Conservation (phyloP, 2,113 vertebrate genomes). For the Carettochelys insculpta region DNA sequence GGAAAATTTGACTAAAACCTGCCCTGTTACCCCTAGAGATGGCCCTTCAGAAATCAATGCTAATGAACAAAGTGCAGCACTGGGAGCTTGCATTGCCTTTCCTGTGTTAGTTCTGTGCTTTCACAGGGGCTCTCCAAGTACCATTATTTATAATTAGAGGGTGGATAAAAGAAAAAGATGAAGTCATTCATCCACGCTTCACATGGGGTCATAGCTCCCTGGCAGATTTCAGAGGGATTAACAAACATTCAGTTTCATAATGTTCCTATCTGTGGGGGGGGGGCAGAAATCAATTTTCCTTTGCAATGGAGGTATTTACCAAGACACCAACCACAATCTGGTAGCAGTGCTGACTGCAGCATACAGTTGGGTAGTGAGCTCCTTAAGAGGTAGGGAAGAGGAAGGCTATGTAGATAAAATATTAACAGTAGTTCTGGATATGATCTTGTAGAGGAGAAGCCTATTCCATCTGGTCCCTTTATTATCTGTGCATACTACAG, state of each 20-base stretch:
- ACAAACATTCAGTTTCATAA: constrained; percentile 63
- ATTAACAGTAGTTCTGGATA: neutral
- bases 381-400: constrained; percentile 22
- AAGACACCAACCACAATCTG: constrained; percentile 29
- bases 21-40: constrained; percentile 50
- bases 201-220: constrained; percentile 52
- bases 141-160: constrained; percentile 71
- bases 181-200: constrained; percentile 63
- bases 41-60: constrained; percentile 64
- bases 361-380: constrained; percentile 45
- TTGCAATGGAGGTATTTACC: constrained; percentile 43
- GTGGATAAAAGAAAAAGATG: neutral
- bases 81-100: constrained; percentile 61
- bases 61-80: constrained; percentile 73
- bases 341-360: constrained; percentile 45
- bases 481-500: neutral
- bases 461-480: neutral
- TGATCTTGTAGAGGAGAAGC: neutral
- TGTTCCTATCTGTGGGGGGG: constrained; percentile 47
- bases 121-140: constrained; percentile 61
- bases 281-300: constrained; percentile 58
- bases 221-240: constrained; percentile 67
- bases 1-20: constrained; percentile 4
- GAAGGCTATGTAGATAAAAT: constrained; percentile 23
- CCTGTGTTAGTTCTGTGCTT: constrained; percentile 58